Evolutionary conservation across 2,888 invertebrate genomes (phyloP).

Genomic region (Trypoxylon attenuatum): DNA sequence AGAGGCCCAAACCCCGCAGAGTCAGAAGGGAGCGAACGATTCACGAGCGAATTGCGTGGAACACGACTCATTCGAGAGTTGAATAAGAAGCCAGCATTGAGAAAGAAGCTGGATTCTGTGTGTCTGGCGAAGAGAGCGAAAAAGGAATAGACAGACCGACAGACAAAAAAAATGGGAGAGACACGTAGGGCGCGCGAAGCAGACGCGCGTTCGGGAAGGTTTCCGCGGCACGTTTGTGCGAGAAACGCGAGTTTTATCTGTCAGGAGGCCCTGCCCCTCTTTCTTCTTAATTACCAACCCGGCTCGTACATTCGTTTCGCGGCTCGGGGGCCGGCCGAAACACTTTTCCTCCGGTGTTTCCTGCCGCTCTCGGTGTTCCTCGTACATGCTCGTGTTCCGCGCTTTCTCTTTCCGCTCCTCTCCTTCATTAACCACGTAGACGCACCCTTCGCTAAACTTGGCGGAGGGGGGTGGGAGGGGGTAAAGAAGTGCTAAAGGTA

Average conservation of each 20-base stretch:
- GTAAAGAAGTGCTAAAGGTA: conserved; percentile 15
- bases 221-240: conserved; percentile 28
- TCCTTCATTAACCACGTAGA: background rate
- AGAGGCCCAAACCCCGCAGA: background rate
- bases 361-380: conserved; percentile 2
- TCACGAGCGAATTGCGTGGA: no score
- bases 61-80: no score
- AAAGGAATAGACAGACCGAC: no score
- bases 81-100: no score
- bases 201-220: background rate
- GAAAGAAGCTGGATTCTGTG: no score
- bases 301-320: conserved; percentile 43
- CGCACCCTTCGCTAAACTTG: background rate
- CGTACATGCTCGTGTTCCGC: conserved; percentile 9
- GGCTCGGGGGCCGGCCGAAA: conserved; percentile 34
- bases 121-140: no score
- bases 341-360: conserved; percentile 9
- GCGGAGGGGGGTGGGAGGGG: conserved; percentile 27
- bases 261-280: conserved; percentile 39
- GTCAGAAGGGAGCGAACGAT: background rate
- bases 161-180: background rate
- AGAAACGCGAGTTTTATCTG: conserved; percentile 41
- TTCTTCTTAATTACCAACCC: conserved; percentile 50
- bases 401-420: background rate
- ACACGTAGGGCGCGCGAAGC: background rate